Conservation (phyloP, 2,797 vertebrate genomes). For the Danio albolineatus region DNA sequence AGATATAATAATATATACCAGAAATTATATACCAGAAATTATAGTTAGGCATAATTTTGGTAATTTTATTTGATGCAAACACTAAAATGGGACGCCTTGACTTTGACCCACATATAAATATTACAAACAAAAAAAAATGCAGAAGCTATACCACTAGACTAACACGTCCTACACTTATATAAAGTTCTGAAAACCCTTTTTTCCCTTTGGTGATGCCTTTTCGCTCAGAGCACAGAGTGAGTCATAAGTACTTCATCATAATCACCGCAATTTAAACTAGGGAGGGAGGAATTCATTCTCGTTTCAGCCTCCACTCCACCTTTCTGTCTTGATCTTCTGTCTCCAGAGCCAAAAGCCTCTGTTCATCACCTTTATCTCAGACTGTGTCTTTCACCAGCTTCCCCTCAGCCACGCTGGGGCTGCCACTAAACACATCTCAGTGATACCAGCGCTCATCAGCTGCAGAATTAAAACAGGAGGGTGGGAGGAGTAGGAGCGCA, state of each 20-base stretch:
- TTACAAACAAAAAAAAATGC: neutral
- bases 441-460: slow-evolving; percentile 36
- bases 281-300: slow-evolving; percentile 15
- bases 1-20: too few species aligned
- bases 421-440: slow-evolving; percentile 36
- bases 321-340: slow-evolving; percentile 41
- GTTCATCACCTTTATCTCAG: slow-evolving; percentile 30
- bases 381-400: slow-evolving; percentile 40
- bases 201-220: neutral
- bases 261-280: slow-evolving; percentile 9
- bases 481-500: slow-evolving; percentile 30
- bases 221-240: neutral
- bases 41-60: too few species aligned
- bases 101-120: neutral
- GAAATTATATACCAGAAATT: too few species aligned
- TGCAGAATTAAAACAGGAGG: slow-evolving; percentile 35
- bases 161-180: neutral
- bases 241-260: slow-evolving; percentile 14
- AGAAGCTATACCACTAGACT: neutral
- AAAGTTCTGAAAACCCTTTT: neutral
- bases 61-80: too few species aligned
- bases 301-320: slow-evolving; percentile 6
- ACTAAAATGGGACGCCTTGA: neutral
- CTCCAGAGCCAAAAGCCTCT: slow-evolving; percentile 29
- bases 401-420: neutral